These are phyloP conservation scores for Alectura lathami DNA, from an alignment of 2,113 vertebrate species.

Conservation along the genomic window DNA sequence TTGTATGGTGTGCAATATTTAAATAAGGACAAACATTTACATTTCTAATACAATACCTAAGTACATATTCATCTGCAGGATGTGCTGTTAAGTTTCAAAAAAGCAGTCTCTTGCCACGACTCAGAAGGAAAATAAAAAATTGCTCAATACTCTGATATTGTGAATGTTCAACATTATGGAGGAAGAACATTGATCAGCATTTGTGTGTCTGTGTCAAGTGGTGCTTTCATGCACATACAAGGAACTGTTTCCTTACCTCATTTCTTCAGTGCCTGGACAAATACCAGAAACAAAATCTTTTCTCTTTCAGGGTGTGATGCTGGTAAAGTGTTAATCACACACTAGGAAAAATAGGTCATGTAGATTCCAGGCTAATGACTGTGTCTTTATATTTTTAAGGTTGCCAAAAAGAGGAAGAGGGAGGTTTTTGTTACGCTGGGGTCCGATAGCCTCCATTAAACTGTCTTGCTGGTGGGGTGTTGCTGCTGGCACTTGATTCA, in stretches of 20 bases:
- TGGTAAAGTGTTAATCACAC: conserved; percentile 42
- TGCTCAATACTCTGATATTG: background rate
- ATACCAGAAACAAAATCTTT: conserved; percentile 45
- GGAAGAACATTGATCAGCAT: conserved; percentile 25
- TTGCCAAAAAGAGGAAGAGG: conserved; percentile 54
- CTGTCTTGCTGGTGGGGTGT: background rate
- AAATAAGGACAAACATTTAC: conserved; percentile 15
- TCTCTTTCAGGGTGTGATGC: conserved; percentile 52
- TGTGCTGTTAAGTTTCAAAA: background rate
- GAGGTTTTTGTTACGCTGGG: background rate
- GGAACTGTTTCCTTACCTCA: background rate
- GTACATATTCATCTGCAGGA: background rate
- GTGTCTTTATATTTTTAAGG: conserved; percentile 37
- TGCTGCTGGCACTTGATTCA: conserved; percentile 34
- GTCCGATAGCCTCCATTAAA: background rate
- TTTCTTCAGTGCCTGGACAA: conserved; percentile 52
- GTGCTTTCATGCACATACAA: background rate
- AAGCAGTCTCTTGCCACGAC: background rate
- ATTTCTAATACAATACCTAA: background rate
- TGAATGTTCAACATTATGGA: background rate
- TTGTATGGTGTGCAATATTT: background rate
- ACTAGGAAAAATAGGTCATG: conserved; percentile 49
- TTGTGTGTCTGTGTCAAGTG: background rate
- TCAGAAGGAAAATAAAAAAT: conserved; percentile 32
- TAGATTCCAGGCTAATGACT: conserved; percentile 58